Evolutionary conservation across 1,140 invertebrate genomes (phyloP).

Genomic region (Zaprionus taronus): DNA sequence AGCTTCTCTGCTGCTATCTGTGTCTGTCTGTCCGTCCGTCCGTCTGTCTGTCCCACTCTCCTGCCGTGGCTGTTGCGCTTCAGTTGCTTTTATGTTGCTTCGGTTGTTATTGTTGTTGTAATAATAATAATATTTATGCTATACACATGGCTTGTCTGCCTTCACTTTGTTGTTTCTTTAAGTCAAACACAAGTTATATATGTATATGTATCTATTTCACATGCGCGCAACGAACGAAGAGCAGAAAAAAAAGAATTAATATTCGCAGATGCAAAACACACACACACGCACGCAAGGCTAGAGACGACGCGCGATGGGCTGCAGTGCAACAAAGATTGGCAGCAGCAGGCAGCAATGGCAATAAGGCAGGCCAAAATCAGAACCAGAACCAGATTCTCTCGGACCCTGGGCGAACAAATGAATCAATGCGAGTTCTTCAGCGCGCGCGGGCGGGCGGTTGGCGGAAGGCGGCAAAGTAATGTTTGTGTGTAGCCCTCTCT

Average conservation of each 20-base stretch:
- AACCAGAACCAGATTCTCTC: constrained; percentile 38
- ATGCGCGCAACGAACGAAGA: constrained; percentile 22
- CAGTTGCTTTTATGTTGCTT: constrained; percentile 57
- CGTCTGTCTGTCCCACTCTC: constrained; percentile 32
- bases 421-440: constrained; percentile 42
- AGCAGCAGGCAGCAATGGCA: constrained; percentile 32
- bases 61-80: constrained; percentile 55
- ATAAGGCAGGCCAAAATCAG: constrained; percentile 17
- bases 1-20: constrained; percentile 9
- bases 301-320: constrained; percentile 26
- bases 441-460: constrained; percentile 31
- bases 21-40: constrained; percentile 13
- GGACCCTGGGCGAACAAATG: constrained; percentile 22
- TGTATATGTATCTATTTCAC: constrained; percentile 14
- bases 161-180: constrained; percentile 36
- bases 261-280: constrained; percentile 9
- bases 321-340: constrained; percentile 42
- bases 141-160: constrained; percentile 17
- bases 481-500: constrained; percentile 65
- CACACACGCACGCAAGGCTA: constrained; percentile 15
- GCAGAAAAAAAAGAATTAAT: constrained; percentile 18
- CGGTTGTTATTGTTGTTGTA: constrained; percentile 25
- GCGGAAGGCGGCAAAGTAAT: constrained; percentile 43
- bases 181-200: constrained; percentile 18
- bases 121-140: constrained; percentile 38